Evolutionary conservation across 2,797 vertebrate species (phyloP).

Genomic region (Epinephelus coioides): DNA sequence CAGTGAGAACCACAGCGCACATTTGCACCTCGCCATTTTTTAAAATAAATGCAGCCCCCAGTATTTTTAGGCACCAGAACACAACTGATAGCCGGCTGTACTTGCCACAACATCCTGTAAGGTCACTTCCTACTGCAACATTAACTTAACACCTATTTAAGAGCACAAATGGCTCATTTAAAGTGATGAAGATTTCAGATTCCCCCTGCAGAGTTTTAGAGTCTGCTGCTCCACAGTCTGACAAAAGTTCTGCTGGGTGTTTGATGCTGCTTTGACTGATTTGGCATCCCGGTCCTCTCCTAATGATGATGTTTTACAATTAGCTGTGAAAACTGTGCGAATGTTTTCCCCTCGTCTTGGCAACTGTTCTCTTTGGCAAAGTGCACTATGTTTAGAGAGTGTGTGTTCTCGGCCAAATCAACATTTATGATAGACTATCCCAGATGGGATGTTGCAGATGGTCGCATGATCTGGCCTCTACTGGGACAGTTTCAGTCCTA

Average conservation of each 20-base stretch:
- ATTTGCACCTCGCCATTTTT: neutral
- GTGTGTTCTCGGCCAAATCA: slow-evolving; percentile 78
- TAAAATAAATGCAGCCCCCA: neutral
- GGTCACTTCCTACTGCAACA: neutral
- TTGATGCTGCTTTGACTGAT: slow-evolving; percentile 64
- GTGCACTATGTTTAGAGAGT: slow-evolving; percentile 70
- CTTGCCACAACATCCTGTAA: slow-evolving; percentile 12
- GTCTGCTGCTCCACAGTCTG: slow-evolving; percentile 19
- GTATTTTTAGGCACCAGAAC: neutral
- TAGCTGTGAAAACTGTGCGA: slow-evolving; percentile 75
- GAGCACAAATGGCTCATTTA: neutral
- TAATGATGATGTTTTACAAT: slow-evolving; percentile 83
- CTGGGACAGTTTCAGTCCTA: slow-evolving; percentile 74
- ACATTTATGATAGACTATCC: slow-evolving; percentile 80
- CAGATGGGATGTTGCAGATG: slow-evolving; percentile 84
- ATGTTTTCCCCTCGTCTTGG: slow-evolving; percentile 74
- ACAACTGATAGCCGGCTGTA: too few relatives aligned
- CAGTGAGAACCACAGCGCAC: neutral
- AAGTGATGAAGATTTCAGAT: too few relatives aligned
- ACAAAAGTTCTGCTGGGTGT: slow-evolving; percentile 55
- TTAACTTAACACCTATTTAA: neutral
- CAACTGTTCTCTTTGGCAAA: slow-evolving; percentile 74
- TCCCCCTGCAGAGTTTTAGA: neutral
- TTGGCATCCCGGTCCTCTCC: slow-evolving; percentile 60
- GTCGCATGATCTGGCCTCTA: slow-evolving; percentile 77